Evolutionary conservation across 2,113 vertebrate species (phyloP).

Genomic region (Solea senegalensis): DNA sequence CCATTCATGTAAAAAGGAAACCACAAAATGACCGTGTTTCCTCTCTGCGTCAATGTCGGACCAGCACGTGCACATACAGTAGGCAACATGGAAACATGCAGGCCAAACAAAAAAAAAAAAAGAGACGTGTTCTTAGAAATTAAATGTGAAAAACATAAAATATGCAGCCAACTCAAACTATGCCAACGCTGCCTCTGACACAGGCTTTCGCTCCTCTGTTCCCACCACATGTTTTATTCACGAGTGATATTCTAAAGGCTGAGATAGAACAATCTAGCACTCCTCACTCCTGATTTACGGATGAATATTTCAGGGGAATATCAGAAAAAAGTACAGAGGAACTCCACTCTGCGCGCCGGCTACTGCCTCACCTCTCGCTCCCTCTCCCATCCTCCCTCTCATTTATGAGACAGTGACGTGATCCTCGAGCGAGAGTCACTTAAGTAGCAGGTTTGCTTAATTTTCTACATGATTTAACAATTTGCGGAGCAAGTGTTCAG

Average conservation of each 20-base stretch:
- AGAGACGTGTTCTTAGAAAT: constrained; percentile 78
- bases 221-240: constrained; percentile 79
- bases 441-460: constrained; percentile 74
- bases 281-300: constrained; percentile 77
- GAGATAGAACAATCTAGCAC: constrained; percentile 79
- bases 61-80: constrained; percentile 26
- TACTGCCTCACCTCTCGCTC: constrained; percentile 45
- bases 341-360: constrained; percentile 52
- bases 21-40: constrained; percentile 71
- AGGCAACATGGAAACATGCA: constrained; percentile 51
- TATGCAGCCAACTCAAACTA: constrained; percentile 71
- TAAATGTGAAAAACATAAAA: constrained; percentile 77
- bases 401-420: constrained; percentile 65
- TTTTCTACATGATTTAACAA: constrained; percentile 82
- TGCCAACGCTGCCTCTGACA: constrained; percentile 62
- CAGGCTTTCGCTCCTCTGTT: constrained; percentile 56
- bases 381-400: constrained; percentile 29
- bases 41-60: constrained; percentile 46
- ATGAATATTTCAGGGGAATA: constrained; percentile 80
- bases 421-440: constrained; percentile 57
- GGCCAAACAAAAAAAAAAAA: constrained; percentile 29
- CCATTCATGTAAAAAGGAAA: constrained; percentile 76
- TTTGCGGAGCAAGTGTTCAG: constrained; percentile 54
- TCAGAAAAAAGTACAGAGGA: constrained; percentile 65
- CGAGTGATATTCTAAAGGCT: constrained; percentile 77